Evolutionary conservation across 2,888 invertebrate genomes (phyloP).

Genomic region (Drosophila setosimentum): DNA sequence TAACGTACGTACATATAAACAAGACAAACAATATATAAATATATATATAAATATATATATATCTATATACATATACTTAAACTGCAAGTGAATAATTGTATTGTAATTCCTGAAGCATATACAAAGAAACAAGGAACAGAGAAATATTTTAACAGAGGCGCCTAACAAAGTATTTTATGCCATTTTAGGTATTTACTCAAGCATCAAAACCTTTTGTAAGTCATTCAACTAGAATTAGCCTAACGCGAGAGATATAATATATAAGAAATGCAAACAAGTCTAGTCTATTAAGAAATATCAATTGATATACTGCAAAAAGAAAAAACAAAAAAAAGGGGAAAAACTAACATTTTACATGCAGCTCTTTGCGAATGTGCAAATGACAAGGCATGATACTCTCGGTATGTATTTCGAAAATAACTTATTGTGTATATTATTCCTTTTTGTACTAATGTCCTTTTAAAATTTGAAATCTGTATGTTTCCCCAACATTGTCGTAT

Average conservation of each 20-base stretch:
- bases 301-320: conserved; percentile 22
- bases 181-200: conserved; percentile 68
- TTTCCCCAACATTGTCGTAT: conserved; percentile 43
- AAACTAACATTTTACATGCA: conserved; percentile 23
- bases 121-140: conserved; percentile 36
- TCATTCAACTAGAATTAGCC: conserved; percentile 40
- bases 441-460: conserved; percentile 34
- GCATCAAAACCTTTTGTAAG: conserved; percentile 57
- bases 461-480: conserved; percentile 40
- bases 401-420: conserved; percentile 16
- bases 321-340: conserved; percentile 13
- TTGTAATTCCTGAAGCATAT: conserved; percentile 44
- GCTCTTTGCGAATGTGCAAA: conserved; percentile 4
- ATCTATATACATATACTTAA: conserved; percentile 43
- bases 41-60: not conserved
- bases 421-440: conserved; percentile 38
- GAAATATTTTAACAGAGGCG: conserved; percentile 67
- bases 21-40: conserved; percentile 13
- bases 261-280: conserved; percentile 44
- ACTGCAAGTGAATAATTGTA: conserved; percentile 59
- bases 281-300: conserved; percentile 58
- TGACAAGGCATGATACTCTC: conserved; percentile 19
- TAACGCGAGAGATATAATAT: conserved; percentile 15
- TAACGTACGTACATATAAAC: conserved; percentile 9
- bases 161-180: conserved; percentile 71